Conservation (phyloP, 2,888 invertebrate species). For the Crematogaster levior region DNA sequence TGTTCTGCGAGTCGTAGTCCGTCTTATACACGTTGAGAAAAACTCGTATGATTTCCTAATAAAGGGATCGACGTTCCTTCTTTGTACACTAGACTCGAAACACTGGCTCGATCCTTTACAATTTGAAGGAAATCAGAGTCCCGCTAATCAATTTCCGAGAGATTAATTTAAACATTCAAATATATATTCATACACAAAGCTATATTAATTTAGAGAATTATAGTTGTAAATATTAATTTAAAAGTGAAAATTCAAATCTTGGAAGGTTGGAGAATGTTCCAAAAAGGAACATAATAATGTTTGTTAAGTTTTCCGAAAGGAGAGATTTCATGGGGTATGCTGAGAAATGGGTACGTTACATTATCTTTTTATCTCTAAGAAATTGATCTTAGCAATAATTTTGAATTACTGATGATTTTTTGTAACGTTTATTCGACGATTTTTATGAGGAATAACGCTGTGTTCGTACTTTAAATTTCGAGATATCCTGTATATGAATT, state of each 20-base stretch:
- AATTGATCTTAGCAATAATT: constrained; percentile 12
- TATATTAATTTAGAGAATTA: constrained; percentile 28
- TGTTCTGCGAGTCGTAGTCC: constrained; percentile 83
- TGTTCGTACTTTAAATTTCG: background rate
- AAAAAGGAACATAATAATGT: background rate
- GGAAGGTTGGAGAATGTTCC: background rate
- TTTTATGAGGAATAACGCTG: background rate
- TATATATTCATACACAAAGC: constrained; percentile 4
- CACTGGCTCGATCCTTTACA: constrained; percentile 37
- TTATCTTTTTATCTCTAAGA: background rate
- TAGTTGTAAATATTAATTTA: constrained; percentile 38
- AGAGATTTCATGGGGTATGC: background rate
- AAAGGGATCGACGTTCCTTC: constrained; percentile 61
- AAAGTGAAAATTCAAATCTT: background rate
- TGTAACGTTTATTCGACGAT: background rate
- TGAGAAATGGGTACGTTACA: background rate
- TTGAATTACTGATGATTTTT: background rate
- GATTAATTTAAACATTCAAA: constrained; percentile 17
- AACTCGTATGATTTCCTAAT: background rate
- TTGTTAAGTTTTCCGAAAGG: constrained; percentile 18
- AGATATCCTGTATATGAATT: background rate
- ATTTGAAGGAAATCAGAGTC: background rate
- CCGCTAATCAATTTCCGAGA: background rate
- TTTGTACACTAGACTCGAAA: constrained; percentile 58
- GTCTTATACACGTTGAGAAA: constrained; percentile 81